Evolutionary conservation across 1,140 invertebrate species (phyloP), one percentile per base, ranked within the genome.

Genomic region (Trachymyrmex septentrionalis): DNA sequence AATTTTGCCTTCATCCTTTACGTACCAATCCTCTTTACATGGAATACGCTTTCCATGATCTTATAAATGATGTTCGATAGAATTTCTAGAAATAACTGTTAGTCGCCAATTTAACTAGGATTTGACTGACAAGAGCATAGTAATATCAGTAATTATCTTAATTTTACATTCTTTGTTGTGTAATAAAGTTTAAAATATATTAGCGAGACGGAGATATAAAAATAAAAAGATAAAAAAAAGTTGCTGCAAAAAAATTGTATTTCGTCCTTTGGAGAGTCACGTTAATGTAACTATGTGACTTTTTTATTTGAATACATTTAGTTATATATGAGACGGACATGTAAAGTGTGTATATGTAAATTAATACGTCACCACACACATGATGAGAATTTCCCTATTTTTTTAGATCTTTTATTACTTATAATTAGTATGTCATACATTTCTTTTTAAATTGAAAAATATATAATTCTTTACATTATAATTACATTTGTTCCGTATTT

Each of bases 381-480:
- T 30, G 27, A 12, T n/a, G 69, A 72, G 27, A 72, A 30, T 14
- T 55, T 34, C 10, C n/a, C 10, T 72, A 34, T 34, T 55, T 3
- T 71, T 38, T 67, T 34, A 55, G 4, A n/a, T 30, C 3, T 50
- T 50, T 44, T 16, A 71, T 50, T 50, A 9, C n/a, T 50, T 71
- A 53, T 53, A 3, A 53, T 73, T 55, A 12, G 14, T 55, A 6
- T 2, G 4, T n/a, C 7, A 9, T n/a, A 5, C 19, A 30, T 55
- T 55, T 55, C n/a, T 73, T 2, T 55, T 55, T 3, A n/a, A 55
- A 55, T 55, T 1, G 19, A n/a, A 10, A 55, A 55, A 57, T 34
- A 16, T n/a, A 75, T 34, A 75, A 57, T n/a, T 75, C 2, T 34
- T 27, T 72, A 48, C 53, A 50, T n/a, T n/a, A n/a, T 48, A 71